Base-by-base conservation (phyloP, 2,113 vertebrate species). In the Rousettus leschenaultii region DNA sequence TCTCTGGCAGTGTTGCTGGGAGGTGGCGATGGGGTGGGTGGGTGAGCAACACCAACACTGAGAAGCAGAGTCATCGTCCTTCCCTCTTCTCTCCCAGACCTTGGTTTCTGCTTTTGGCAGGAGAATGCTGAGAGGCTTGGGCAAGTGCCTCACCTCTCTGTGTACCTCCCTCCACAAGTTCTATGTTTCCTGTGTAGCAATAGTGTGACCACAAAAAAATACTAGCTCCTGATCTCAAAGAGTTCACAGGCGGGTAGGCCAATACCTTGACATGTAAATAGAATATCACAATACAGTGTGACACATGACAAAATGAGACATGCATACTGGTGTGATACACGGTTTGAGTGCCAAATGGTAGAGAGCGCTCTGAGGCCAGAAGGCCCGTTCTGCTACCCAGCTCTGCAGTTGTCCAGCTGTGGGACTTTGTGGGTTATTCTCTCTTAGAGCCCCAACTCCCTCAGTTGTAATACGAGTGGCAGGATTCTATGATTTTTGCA, bases 91-190 rank as follows among this genome's bases (percentile, higher is more conserved):
- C 82, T 78, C 66, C 48, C 19, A 79, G 86, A 2, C 61, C 28
- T 14, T 71, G 93, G 66, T 61, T 90, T 94, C 82, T 93, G 79
- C 22, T 90, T 95, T 77, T 51, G 85, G 53, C 53, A 84, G 53
- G 21, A 71, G 21, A 6, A n/a, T 82, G 83, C 19, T 0, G 28
- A 45, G 19, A 28, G 15, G 53, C 51, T 43, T 51, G n/a, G 73
- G 68, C 8, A 75, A 71, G 26, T 65, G 48, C 19, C 68, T 22
- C 8, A 14, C 7, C 7, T 0, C 70, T 73, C 74, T 59, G 61
- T 22, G 82, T 1, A 77, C 59, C 68, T 74, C 35, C 53, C 57
- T 74, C 35, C 63, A 57, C 2, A 73, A 35, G 51, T 18, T 51
- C 45, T 73, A 38, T 2, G 51, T 7, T 75, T 61, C 51, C 88